Conservation (phyloP, 2,888 invertebrate genomes). For the Diogma glabrata region DNA sequence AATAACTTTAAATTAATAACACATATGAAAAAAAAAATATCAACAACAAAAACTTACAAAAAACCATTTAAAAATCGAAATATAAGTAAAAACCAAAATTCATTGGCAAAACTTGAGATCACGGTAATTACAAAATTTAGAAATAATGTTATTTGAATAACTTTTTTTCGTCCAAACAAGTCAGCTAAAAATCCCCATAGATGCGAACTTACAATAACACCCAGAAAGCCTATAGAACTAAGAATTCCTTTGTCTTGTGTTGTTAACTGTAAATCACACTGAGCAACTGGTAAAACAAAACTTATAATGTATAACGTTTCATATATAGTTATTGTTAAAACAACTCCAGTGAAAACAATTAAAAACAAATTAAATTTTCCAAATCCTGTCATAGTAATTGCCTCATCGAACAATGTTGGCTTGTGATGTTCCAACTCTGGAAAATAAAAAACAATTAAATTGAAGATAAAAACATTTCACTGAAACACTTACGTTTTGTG, state of each 20-base stretch:
- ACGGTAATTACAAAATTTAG: slow-evolving; percentile 38
- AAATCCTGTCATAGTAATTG: slow-evolving; percentile 30
- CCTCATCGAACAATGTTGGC: not conserved
- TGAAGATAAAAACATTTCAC: no score
- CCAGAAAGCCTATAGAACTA: slow-evolving; percentile 34
- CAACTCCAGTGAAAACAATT: slow-evolving; percentile 39
- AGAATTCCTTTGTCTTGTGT: slow-evolving; percentile 34
- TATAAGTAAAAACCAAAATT: slow-evolving; percentile 39
- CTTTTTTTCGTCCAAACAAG: slow-evolving; percentile 38
- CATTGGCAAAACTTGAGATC: slow-evolving; percentile 38
- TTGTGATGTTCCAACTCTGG: no score
- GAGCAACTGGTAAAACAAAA: slow-evolving; percentile 41
- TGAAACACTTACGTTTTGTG: no score
- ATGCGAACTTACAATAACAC: slow-evolving; percentile 42
- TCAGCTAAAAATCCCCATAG: slow-evolving; percentile 46
- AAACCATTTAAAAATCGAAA: slow-evolving; percentile 41
- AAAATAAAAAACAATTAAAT: no score
- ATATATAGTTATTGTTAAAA: slow-evolving; percentile 38
- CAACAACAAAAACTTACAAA: slow-evolving; percentile 38
- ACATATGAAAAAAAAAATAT: not conserved
- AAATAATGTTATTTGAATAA: slow-evolving; percentile 38
- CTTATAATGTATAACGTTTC: slow-evolving; percentile 40
- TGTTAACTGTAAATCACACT: slow-evolving; percentile 34
- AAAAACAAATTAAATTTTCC: slow-evolving; percentile 41
- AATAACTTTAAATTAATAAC: no score